These are phyloP conservation scores for Herpailurus yagouaroundi DNA, from an alignment of 2,113 vertebrate species.

Conservation along the genomic window DNA sequence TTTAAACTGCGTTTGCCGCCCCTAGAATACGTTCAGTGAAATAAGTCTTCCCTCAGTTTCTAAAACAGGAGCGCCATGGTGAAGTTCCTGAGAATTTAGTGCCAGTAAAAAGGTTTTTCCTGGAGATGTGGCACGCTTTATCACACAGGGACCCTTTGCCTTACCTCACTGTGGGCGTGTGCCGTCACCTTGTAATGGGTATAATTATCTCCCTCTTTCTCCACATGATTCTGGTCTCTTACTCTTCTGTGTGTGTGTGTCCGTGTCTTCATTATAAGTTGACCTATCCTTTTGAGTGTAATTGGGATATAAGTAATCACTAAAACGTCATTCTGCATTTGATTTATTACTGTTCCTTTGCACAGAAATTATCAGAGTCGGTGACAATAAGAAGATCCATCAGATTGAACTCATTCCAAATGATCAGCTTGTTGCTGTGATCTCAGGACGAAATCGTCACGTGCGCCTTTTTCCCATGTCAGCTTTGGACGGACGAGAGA, in stretches of 20 bases:
- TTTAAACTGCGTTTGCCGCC: constrained; percentile 36
- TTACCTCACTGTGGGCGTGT: not conserved
- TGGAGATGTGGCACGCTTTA: not conserved
- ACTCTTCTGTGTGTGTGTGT: not conserved
- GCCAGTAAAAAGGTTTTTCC: not conserved
- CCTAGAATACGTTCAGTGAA: not conserved
- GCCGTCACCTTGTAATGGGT: not conserved
- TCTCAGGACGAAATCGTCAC: constrained; percentile 97
- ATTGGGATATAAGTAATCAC: not conserved
- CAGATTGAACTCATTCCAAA: constrained; percentile 95
- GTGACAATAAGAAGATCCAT: constrained; percentile 98
- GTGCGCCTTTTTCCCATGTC: constrained; percentile 95
- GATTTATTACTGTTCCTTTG: constrained; percentile 58
- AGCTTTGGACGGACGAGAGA: constrained; percentile 95
- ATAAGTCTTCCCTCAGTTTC: not conserved
- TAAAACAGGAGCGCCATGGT: not conserved
- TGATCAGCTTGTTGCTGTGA: constrained; percentile 96
- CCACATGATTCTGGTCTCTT: not conserved
- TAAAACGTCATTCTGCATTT: constrained; percentile 23
- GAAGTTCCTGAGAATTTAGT: not conserved
- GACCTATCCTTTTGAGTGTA: constrained; percentile 8
- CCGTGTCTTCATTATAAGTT: not conserved
- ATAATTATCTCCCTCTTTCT: not conserved
- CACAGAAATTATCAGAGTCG: constrained; percentile 96
- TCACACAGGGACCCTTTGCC: not conserved